Base-by-base conservation (phyloP, 1,140 invertebrate species). In the Liolophura sinensis region DNA sequence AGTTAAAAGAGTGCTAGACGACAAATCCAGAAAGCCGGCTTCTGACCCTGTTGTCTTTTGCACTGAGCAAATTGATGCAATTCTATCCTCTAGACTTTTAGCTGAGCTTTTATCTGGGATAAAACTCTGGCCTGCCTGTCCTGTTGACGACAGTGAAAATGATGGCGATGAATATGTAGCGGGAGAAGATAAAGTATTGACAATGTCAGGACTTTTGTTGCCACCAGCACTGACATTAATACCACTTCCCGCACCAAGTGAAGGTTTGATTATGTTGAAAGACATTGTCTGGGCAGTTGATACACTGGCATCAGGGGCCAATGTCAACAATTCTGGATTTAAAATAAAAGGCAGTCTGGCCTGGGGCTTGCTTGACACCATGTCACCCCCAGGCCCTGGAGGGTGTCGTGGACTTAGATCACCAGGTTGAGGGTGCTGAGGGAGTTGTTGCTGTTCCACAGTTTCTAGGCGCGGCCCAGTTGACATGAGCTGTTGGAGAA, bases 401-500 rank as follows among this genome's bases (percentile, higher is more conserved):
- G 18, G 7, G 6, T 0, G 7, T 18, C 48, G 18, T 4, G 7
- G 40, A 27, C n/a, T 15, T 9, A 15, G 40, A 18, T 55, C 51
- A 0, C 20, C 15, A n/a, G 40, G 50, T 16, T 20, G 18, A 20
- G 62, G 27, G 11, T 11, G n/a, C 11, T 47, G 54, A 20, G 1
- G 15, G 40, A 15, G 64, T n/a, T 94, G 92, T 72, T 93, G 92
- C 69, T 93, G 92, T 75, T 95, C 93, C 75, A 95, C 92, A 80
- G 95, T 92, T 76, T 94, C 93, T 14, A 95, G 89, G 58, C 89
- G 90, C 76, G 93, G 91, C 20, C 91, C 90, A 78, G 92, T 90
- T 46, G 91, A 92, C 89, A 92, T 92, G 46, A 93, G 84, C 64
- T 89, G 87, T 68, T 91, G 90, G 1, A 92, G 81, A 90, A 93